Conservation (phyloP, 2,113 vertebrate species). For the Cranoglanis bouderius region DNA sequence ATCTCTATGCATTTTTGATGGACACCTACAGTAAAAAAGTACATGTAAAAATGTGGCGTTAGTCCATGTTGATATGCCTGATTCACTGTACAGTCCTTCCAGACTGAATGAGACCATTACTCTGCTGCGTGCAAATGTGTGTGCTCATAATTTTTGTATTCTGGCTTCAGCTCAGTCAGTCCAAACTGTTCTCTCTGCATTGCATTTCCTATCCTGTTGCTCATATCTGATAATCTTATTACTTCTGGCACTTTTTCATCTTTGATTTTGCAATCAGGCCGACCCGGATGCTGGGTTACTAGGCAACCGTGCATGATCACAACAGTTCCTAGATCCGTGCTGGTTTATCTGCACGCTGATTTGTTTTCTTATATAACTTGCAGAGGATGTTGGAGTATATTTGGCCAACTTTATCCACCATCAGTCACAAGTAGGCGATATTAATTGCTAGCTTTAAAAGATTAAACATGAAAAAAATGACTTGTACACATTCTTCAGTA, state of each 20-base stretch:
- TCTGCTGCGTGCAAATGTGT: constrained; percentile 17
- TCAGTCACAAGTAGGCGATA: not conserved
- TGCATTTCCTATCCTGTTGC: not conserved
- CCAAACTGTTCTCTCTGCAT: not conserved
- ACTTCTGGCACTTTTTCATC: constrained; percentile 15
- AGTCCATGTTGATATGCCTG: not conserved
- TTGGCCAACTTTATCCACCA: not conserved
- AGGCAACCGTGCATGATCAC: constrained; percentile 16
- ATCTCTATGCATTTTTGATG: too few species aligned
- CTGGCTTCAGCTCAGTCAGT: not conserved
- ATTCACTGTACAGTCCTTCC: not conserved
- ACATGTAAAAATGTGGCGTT: too few species aligned
- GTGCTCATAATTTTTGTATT: not conserved
- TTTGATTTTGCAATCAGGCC: not conserved
- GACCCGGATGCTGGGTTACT: constrained; percentile 29
- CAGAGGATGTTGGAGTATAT: not conserved
- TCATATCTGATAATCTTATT: not conserved
- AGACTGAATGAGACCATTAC: not conserved
- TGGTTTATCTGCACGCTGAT: not conserved
- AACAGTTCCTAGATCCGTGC: not conserved
- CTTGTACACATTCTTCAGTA: not conserved
- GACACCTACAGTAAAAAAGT: too few species aligned
- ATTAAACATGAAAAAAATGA: not conserved
- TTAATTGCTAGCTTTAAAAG: not conserved
- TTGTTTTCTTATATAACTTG: constrained; percentile 7